These are phyloP conservation scores for Polydesmus complanatus DNA, from an alignment of 2,888 invertebrate species.

Conservation along the genomic window DNA sequence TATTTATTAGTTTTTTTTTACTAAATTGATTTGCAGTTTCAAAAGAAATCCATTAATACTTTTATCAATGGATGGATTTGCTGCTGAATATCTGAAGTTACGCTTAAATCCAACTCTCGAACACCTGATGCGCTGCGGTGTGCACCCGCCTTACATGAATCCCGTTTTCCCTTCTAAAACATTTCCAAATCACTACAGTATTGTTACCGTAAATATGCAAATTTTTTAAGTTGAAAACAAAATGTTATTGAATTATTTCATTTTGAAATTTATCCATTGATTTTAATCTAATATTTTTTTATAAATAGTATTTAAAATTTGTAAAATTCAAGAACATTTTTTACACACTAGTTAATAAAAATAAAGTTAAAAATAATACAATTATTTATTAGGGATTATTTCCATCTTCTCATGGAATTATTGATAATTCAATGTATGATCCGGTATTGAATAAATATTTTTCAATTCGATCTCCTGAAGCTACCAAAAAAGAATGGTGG, in stretches of 20 bases:
- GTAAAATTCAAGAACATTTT: too few relatives aligned
- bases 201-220: slow-evolving; percentile 41
- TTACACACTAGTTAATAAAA: too few relatives aligned
- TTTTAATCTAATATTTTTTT: too few relatives aligned
- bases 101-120: slow-evolving; percentile 45
- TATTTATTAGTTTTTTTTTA: neutral
- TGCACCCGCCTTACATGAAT: slow-evolving; percentile 42
- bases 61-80: slow-evolving; percentile 55
- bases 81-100: slow-evolving; percentile 48
- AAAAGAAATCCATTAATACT: slow-evolving; percentile 38
- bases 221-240: neutral
- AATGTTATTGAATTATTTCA: neutral
- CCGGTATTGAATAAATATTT: slow-evolving; percentile 26
- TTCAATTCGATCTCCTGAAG: neutral
- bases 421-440: slow-evolving; percentile 48
- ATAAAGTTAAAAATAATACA: too few relatives aligned
- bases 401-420: slow-evolving; percentile 52
- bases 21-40: neutral
- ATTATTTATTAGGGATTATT: slow-evolving; percentile 41
- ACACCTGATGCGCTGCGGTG: slow-evolving; percentile 41
- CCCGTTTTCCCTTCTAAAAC: slow-evolving; percentile 56
- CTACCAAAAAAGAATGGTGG: neutral
- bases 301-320: too few relatives aligned
- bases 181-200: slow-evolving; percentile 57
- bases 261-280: neutral